A percentile compares a stretch with the other conserved stretches of the same genome.
phyloP scores from a whole-genome alignment of 2,888 invertebrate genomes.

The Merodon equestris region DNA sequence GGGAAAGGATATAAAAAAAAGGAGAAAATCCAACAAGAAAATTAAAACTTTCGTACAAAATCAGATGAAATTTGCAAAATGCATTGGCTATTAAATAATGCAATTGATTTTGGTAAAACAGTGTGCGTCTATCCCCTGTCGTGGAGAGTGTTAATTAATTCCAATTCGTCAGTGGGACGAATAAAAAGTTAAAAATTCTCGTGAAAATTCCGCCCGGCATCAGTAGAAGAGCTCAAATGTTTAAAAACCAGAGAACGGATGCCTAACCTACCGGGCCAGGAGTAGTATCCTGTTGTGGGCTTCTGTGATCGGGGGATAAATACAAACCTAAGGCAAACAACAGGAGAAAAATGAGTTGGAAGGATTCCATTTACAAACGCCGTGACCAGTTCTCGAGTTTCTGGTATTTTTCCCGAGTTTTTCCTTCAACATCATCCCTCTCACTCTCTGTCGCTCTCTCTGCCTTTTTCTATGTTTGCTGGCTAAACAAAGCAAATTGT shows the following conservation, averaged over 20 bases:
- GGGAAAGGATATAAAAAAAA: background rate
- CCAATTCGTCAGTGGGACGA: slow-evolving; percentile 23
- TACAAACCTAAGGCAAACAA: slow-evolving; percentile 25
- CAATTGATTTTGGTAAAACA: slow-evolving; percentile 39
- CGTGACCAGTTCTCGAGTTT: slow-evolving; percentile 28
- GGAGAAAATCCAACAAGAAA: too few species aligned
- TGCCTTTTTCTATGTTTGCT: slow-evolving; percentile 17
- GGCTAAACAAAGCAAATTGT: slow-evolving; percentile 32
- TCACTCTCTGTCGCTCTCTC: slow-evolving; percentile 6
- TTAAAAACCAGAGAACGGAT: background rate
- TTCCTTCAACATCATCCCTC: slow-evolving; percentile 6
- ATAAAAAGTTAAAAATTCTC: slow-evolving; percentile 36
- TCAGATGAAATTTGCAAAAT: slow-evolving; percentile 44
- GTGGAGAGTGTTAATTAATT: slow-evolving; percentile 41
- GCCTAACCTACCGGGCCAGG: slow-evolving; percentile 20
- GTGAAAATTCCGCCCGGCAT: too few species aligned
- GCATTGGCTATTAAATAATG: slow-evolving; percentile 54
- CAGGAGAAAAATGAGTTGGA: background rate
- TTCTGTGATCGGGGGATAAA: slow-evolving; percentile 36
- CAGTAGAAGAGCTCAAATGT: background rate
- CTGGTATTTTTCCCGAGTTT: slow-evolving; percentile 7
- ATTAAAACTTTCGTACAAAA: slow-evolving; percentile 12
- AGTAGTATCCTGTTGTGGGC: slow-evolving; percentile 46
- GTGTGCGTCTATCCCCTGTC: slow-evolving; percentile 23
- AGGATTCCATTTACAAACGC: slow-evolving; percentile 48